Conservation (phyloP, 2,113 vertebrate genomes). For the Hyperopisus bebe region DNA sequence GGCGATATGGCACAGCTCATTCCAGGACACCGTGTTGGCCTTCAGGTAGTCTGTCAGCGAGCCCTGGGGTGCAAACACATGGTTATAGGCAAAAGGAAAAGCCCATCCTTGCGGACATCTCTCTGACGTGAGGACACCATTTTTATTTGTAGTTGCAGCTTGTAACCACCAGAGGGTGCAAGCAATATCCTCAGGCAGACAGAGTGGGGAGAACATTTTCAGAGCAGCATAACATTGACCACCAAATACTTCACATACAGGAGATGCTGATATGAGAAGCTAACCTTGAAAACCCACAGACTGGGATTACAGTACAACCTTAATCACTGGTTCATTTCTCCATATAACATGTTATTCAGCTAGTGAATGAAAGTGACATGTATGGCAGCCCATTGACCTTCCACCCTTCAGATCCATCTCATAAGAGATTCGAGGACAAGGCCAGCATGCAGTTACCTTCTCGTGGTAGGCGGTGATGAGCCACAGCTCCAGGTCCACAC, state of each 20-base stretch:
- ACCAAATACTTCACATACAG: background rate
- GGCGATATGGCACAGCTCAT: slow-evolving; percentile 88
- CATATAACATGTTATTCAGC: background rate
- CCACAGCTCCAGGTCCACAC: slow-evolving; percentile 93
- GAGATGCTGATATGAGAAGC: background rate
- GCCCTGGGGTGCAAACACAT: slow-evolving; percentile 60
- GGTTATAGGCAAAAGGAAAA: background rate
- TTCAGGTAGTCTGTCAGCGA: slow-evolving; percentile 94
- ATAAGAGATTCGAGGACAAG: background rate
- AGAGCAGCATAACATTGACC: background rate
- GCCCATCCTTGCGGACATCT: background rate
- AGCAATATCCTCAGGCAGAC: background rate
- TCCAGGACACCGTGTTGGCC: slow-evolving; percentile 93
- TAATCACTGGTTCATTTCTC: background rate
- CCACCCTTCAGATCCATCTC: background rate
- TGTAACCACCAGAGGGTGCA: slow-evolving; percentile 46
- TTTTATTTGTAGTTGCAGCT: background rate
- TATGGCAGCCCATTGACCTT: background rate
- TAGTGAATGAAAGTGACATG: background rate
- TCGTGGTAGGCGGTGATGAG: slow-evolving; percentile 93
- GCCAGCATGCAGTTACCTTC: slow-evolving; percentile 65
- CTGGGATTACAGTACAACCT: background rate
- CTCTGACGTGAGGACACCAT: background rate
- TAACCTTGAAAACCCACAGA: background rate
- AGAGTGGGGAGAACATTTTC: background rate